These are phyloP conservation scores for Pycnomerus fuliginosus DNA, from an alignment of 2,888 invertebrate species.

Conservation along the genomic window DNA sequence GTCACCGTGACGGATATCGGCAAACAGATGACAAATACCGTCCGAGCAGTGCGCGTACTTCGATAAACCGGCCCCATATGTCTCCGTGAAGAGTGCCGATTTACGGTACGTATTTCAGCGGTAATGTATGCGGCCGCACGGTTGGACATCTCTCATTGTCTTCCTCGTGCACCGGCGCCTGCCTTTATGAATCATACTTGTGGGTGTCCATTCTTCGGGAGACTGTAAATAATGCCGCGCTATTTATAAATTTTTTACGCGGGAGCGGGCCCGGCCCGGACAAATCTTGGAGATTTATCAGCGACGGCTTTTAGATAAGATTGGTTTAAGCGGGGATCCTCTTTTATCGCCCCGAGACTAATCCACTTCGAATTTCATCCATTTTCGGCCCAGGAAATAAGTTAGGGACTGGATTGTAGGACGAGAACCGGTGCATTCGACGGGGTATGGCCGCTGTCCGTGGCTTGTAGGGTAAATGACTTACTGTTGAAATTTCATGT, in stretches of 20 bases:
- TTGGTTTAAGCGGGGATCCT: slow-evolving; percentile 31
- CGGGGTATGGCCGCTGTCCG: background rate
- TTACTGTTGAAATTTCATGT: no score
- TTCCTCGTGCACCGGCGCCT: slow-evolving; percentile 19
- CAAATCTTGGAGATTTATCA: slow-evolving; percentile 24
- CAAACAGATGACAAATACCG: slow-evolving; percentile 12
- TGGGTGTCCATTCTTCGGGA: no score
- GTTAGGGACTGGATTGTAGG: background rate
- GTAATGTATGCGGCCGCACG: slow-evolving; percentile 30
- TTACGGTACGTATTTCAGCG: slow-evolving; percentile 1
- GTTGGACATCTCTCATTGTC: slow-evolving; percentile 31
- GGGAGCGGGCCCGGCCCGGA: slow-evolving; percentile 6
- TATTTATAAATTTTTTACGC: slow-evolving; percentile 14
- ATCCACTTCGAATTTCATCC: slow-evolving; percentile 41
- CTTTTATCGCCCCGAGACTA: slow-evolving; percentile 33
- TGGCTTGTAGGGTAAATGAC: no score
- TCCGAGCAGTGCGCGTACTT: slow-evolving; percentile 5
- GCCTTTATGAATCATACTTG: no score
- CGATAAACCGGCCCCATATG: slow-evolving; percentile 15
- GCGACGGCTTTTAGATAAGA: slow-evolving; percentile 22
- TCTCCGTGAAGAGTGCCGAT: slow-evolving; percentile 11
- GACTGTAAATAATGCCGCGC: no score
- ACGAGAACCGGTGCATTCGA: no score
- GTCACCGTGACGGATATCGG: slow-evolving; percentile 9
- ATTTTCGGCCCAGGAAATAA: slow-evolving; percentile 7